These are phyloP conservation scores for Drosophila aldrichi DNA, from an alignment of 2,888 invertebrate species.

Conservation along the genomic window DNA sequence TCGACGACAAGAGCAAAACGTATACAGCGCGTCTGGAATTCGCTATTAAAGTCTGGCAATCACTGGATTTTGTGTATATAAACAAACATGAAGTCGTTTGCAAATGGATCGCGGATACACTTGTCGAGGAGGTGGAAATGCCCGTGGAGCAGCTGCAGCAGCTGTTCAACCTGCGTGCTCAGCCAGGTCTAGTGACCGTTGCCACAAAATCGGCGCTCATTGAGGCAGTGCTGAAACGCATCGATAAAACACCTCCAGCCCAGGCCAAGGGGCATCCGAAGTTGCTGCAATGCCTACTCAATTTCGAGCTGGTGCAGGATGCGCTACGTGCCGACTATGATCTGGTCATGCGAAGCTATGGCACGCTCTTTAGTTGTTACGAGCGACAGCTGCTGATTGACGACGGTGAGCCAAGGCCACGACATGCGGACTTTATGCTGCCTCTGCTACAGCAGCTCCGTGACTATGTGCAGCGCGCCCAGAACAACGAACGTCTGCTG, in stretches of 20 bases:
- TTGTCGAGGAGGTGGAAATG: slow-evolving; percentile 12
- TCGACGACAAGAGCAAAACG: slow-evolving; percentile 72
- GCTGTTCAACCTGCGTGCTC: slow-evolving; percentile 70
- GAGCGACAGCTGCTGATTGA: slow-evolving; percentile 57
- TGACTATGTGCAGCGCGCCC: slow-evolving; percentile 70
- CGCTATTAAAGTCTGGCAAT: slow-evolving; percentile 83
- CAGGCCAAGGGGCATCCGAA: slow-evolving; percentile 39
- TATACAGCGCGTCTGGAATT: slow-evolving; percentile 80
- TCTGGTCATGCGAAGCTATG: slow-evolving; percentile 61
- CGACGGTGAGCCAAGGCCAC: not conserved
- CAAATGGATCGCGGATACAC: slow-evolving; percentile 71
- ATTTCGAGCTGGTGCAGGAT: slow-evolving; percentile 80
- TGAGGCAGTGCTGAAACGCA: slow-evolving; percentile 41
- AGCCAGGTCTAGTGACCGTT: slow-evolving; percentile 75
- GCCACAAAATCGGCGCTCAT: slow-evolving; percentile 69
- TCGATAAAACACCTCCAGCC: not conserved
- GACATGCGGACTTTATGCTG: slow-evolving; percentile 69
- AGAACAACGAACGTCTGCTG: slow-evolving; percentile 49
- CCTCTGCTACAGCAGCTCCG: slow-evolving; percentile 61
- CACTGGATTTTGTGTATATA: slow-evolving; percentile 79
- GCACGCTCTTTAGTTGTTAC: slow-evolving; percentile 69
- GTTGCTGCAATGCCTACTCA: slow-evolving; percentile 64
- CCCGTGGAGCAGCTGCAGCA: slow-evolving; percentile 39
- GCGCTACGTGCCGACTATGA: slow-evolving; percentile 69
- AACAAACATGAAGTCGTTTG: slow-evolving; percentile 83